phyloP scores from a whole-genome alignment of 2,113 vertebrate species.

The Recurvirostra avosetta region DNA sequence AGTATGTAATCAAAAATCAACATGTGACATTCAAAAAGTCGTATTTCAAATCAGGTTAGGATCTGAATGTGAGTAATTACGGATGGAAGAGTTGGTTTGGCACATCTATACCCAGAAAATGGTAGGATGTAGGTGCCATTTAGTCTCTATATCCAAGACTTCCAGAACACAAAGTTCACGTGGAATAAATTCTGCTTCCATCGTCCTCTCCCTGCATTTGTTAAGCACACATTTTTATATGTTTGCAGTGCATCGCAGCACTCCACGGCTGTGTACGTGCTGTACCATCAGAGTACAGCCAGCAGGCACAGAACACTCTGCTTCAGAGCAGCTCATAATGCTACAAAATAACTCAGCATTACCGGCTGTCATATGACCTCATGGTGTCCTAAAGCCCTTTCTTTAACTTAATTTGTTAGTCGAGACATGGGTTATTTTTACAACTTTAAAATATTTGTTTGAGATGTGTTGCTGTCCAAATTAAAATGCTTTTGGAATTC shows the following conservation, averaged over 20 bases:
- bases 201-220: background rate
- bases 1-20: background rate
- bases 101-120: background rate
- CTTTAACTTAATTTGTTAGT: rapidly evolving
- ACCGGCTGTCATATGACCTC: background rate
- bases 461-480: background rate
- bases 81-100: background rate
- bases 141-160: background rate
- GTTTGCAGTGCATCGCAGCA: background rate
- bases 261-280: background rate
- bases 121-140: background rate
- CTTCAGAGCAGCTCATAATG: background rate
- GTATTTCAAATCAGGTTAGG: background rate
- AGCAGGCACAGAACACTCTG: background rate
- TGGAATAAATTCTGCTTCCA: background rate
- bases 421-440: background rate
- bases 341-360: background rate
- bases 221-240: background rate
- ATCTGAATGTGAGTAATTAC: background rate
- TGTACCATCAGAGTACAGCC: background rate
- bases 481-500: background rate
- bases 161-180: background rate
- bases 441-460: background rate
- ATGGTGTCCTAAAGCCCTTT: background rate
- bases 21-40: background rate